Conservation (phyloP, 2,113 vertebrate species). For the Pterophyllum scalare region DNA sequence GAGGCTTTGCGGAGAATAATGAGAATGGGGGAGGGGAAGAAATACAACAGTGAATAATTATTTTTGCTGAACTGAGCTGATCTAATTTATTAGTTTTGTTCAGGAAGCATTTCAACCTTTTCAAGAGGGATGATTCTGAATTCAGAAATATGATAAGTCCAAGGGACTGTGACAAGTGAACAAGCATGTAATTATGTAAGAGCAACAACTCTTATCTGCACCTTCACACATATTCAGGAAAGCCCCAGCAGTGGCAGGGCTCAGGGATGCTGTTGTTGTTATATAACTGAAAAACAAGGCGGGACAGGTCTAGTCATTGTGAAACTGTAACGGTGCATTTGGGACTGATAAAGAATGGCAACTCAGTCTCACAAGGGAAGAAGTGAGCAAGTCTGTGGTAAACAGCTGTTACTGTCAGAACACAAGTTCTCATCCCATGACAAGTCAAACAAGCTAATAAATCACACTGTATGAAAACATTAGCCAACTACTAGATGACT, state of each 20-base stretch:
- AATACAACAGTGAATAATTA: too few relatives aligned
- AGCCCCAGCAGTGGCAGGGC: background rate
- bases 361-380: constrained; percentile 3
- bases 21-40: too few relatives aligned
- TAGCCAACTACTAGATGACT: background rate
- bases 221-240: constrained; percentile 4
- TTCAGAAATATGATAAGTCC: too few relatives aligned
- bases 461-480: background rate
- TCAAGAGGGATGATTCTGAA: too few relatives aligned
- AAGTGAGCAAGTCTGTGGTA: constrained; percentile 18
- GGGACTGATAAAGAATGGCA: constrained; percentile 21
- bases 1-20: too few relatives aligned
- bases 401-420: constrained; percentile 14
- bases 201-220: constrained; percentile 11
- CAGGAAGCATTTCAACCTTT: too few relatives aligned
- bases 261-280: background rate
- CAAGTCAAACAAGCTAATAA: background rate
- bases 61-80: background rate
- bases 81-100: too few relatives aligned
- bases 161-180: too few relatives aligned
- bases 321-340: constrained; percentile 31
- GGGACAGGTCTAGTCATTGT: constrained; percentile 39
- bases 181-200: background rate
- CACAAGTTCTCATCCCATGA: background rate
- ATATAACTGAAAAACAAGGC: constrained; percentile 12